Conservation (phyloP, 2,113 vertebrate species). For the Coptodon bakossiorum region DNA sequence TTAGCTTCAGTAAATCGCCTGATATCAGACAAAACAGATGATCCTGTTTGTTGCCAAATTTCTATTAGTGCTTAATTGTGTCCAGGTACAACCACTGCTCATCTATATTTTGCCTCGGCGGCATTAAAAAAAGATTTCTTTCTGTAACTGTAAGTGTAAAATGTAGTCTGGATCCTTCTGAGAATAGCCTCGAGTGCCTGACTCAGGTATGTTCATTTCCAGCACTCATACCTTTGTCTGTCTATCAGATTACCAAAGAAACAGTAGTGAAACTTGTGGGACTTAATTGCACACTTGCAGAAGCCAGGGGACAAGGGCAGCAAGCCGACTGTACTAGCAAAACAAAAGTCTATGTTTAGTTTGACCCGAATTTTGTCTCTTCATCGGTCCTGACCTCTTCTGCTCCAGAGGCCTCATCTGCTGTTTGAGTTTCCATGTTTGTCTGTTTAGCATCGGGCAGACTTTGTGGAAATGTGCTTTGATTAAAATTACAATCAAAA, state of each 20-base stretch:
- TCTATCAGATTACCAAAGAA: neutral
- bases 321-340: neutral
- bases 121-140: neutral
- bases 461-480: neutral
- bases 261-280: neutral
- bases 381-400: neutral
- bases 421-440: neutral
- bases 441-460: neutral
- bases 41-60: neutral
- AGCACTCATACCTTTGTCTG: neutral
- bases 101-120: neutral
- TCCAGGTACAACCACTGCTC: neutral
- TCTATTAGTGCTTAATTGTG: neutral
- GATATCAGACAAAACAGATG: neutral
- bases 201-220: neutral
- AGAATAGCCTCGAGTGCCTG: conserved; percentile 13
- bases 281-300: neutral
- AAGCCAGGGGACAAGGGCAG: neutral
- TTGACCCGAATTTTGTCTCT: neutral
- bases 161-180: neutral
- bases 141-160: neutral
- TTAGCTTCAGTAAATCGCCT: neutral
- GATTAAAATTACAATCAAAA: neutral
- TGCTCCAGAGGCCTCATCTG: neutral
- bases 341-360: conserved; percentile 30